Base-by-base conservation (phyloP, 2,113 vertebrate species). In the Ceyx cyanopectus region DNA sequence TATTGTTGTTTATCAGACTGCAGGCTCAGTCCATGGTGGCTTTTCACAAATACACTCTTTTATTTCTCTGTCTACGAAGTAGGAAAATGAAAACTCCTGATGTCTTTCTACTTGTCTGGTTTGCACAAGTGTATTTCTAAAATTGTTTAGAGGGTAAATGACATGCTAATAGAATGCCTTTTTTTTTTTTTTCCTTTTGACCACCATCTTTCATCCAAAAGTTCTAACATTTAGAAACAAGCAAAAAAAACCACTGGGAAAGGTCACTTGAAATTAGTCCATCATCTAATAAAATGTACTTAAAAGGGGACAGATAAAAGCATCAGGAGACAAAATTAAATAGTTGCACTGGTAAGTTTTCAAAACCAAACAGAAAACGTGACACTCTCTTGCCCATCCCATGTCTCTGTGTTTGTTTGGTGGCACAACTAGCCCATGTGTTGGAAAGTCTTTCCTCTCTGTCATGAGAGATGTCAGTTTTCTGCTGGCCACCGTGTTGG, bases 1-100 rank as follows among this genome's bases (percentile, higher is more conserved):
- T 95, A 91, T 87, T 96, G 81, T 88, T 95, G 90, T 92, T 95
- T 96, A 94, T 96, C 93, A 97, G 89, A 90, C 85, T 89, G 67
- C 72, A 72, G 58, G 57, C 70, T 94, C 66, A 62, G 53, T 46
- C 63, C 66, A 46, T 24, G 58, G 57, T 92, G 81, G 57, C 82
- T 96, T 94, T 90, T 95, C 81, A 77, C 40, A 89, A 87, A 62
- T 85, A 81, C 7, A 46, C 40, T 80, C 69, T 95, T 94, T 85
- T 79, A 79, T 78, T 94, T 26, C 40, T 83, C 48, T 69, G 74
- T 41, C 66, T 51, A 13, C 51, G 50, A 14, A 66, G 14, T 27
- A 21, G 40, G 32, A 72, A 67, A 81, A 66, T 18, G 13, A 69
- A 93, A 89, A 85, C 80, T 56, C 20, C 46, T 18, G 32, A 81